phyloP scores from a whole-genome alignment of 2,113 vertebrate genomes.

The Martes martes region DNA sequence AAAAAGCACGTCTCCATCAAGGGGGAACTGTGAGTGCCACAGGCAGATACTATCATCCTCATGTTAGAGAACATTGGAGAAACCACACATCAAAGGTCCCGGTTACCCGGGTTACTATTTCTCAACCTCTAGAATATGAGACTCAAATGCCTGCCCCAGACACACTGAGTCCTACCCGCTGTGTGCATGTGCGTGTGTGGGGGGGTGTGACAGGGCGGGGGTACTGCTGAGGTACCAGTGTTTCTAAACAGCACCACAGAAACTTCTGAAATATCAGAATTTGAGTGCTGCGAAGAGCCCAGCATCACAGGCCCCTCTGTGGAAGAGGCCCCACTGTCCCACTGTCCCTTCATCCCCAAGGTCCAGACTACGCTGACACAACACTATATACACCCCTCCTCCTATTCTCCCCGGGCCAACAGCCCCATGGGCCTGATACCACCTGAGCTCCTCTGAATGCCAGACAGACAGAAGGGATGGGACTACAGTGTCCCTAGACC shows the following conservation, averaged over 20 bases:
- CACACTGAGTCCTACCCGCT: not conserved
- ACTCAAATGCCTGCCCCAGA: not conserved
- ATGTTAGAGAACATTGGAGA: not conserved
- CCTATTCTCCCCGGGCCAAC: too few relatives aligned
- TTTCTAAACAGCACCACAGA: not conserved
- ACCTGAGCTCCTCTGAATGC: not conserved
- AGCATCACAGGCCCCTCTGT: not conserved
- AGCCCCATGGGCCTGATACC: not conserved
- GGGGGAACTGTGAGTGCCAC: not conserved
- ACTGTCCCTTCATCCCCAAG: not conserved
- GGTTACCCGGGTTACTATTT: not conserved
- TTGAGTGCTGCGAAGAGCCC: not conserved
- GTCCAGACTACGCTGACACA: not conserved
- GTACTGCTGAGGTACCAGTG: not conserved
- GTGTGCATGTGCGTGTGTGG: fast-evolving
- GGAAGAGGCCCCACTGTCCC: not conserved
- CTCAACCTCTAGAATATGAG: not conserved
- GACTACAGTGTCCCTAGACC: not conserved
- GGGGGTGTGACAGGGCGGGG: not conserved
- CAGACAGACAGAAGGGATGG: not conserved
- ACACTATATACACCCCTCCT: fast-evolving
- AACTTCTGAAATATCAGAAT: not conserved
- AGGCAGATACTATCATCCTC: not conserved
- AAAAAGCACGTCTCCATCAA: not conserved
- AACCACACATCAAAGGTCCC: not conserved